Evolutionary conservation across 2,888 invertebrate species (phyloP).

Genomic region (Brenthis ino): DNA sequence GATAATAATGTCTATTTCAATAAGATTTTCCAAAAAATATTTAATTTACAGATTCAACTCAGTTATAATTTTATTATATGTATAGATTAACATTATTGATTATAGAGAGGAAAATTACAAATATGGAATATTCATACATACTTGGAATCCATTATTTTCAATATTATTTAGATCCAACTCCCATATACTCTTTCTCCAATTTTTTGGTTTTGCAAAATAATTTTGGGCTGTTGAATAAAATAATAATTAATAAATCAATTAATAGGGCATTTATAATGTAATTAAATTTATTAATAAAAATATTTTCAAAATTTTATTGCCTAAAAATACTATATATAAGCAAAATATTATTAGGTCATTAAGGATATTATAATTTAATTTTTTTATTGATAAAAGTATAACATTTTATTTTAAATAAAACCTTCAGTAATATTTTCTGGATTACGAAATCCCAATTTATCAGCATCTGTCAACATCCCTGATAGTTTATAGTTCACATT

Average conservation of each 20-base stretch:
- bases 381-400: not conserved
- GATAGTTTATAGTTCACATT: not conserved
- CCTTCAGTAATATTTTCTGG: conserved; percentile 25
- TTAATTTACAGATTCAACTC: too few relatives aligned
- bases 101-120: too few relatives aligned
- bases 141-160: conserved; percentile 43
- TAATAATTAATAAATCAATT: too few relatives aligned
- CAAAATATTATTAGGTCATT: not conserved
- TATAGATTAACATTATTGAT: too few relatives aligned
- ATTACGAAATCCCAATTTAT: conserved; percentile 35
- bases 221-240: conserved; percentile 30
- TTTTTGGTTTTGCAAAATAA: conserved; percentile 40
- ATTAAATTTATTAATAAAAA: too few relatives aligned
- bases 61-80: too few relatives aligned
- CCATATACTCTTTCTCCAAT: conserved; percentile 39
- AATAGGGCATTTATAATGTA: too few relatives aligned
- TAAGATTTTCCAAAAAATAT: too few relatives aligned
- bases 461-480: conserved; percentile 30
- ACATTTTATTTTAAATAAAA: not conserved
- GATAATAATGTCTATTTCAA: too few relatives aligned
- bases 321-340: too few relatives aligned
- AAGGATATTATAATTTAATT: not conserved
- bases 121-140: conserved; percentile 5
- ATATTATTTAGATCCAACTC: conserved; percentile 30
- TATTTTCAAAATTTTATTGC: too few relatives aligned